phyloP scores from a whole-genome alignment of 2,797 vertebrate genomes.

The Melanotaenia trifasciata region DNA sequence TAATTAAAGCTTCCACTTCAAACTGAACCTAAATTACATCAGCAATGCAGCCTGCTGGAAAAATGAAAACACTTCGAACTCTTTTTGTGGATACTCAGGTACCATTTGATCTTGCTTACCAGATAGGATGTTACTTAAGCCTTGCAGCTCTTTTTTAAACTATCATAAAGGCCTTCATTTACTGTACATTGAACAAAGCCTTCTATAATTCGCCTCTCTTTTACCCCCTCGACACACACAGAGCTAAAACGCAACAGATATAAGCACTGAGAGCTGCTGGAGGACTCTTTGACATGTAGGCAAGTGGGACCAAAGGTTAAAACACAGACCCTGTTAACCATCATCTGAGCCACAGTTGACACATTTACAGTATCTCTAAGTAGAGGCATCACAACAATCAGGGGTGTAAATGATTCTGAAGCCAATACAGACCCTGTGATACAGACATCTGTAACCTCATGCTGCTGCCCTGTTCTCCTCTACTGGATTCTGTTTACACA shows the following conservation, averaged over 20 bases:
- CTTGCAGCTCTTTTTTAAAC: neutral
- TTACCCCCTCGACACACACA: neutral
- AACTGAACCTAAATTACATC: slow-evolving; percentile 27
- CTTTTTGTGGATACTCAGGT: neutral
- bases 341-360: neutral
- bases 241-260: neutral
- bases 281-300: neutral
- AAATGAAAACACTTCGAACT: slow-evolving; percentile 16
- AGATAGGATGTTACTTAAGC: neutral
- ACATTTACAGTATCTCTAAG: neutral
- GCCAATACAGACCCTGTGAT: neutral
- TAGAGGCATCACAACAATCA: neutral
- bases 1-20: slow-evolving; percentile 40
- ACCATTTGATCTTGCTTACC: neutral
- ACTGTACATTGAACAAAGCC: neutral
- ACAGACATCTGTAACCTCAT: neutral
- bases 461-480: neutral
- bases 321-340: neutral
- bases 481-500: too few relatives aligned
- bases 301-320: neutral
- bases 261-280: neutral
- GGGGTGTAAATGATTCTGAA: neutral
- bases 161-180: neutral
- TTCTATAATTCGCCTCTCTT: neutral
- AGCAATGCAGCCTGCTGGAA: slow-evolving; percentile 6